Conservation (phyloP, 2,113 vertebrate species). For the Microcebus ravelobensis region DNA sequence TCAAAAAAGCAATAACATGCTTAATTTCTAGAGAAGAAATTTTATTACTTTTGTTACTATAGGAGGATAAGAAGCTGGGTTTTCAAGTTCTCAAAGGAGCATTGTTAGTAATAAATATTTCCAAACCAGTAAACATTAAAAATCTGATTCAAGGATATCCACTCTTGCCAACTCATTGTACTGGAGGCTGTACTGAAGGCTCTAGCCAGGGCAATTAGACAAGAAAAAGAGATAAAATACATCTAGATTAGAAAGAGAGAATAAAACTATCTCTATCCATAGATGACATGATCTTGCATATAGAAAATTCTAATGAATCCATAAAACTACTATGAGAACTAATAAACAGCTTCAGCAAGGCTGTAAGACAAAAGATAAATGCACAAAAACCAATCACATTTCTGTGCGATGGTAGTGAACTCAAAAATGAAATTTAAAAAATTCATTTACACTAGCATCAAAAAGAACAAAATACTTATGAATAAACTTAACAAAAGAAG, state of each 20-base stretch:
- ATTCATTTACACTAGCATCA: background rate
- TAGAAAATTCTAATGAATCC: conserved; percentile 9
- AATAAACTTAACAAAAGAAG: conserved; percentile 26
- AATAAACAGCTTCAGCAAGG: background rate
- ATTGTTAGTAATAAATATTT: conserved; percentile 43
- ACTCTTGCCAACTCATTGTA: background rate
- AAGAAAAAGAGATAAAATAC: conserved; percentile 7
- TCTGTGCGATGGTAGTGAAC: background rate
- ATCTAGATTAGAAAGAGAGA: background rate
- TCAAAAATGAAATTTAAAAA: background rate
- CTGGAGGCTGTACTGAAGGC: background rate
- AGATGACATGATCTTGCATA: background rate
- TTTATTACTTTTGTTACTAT: conserved; percentile 22
- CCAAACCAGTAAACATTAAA: conserved; percentile 41
- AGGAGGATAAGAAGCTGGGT: conserved; percentile 19
- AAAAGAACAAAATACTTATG: conserved; percentile 11
- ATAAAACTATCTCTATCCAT: background rate
- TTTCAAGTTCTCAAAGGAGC: conserved; percentile 39
- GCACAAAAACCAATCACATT: conserved; percentile 3
- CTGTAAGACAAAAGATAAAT: conserved; percentile 24
- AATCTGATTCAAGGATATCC: conserved; percentile 25
- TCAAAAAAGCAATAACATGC: conserved; percentile 39
- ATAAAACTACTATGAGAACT: background rate
- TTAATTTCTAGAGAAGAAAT: conserved; percentile 42
- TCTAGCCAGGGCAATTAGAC: background rate